These are phyloP conservation scores for Dendroctonus ponderosae DNA, from an alignment of 1,140 invertebrate genomes.

Conservation along the genomic window DNA sequence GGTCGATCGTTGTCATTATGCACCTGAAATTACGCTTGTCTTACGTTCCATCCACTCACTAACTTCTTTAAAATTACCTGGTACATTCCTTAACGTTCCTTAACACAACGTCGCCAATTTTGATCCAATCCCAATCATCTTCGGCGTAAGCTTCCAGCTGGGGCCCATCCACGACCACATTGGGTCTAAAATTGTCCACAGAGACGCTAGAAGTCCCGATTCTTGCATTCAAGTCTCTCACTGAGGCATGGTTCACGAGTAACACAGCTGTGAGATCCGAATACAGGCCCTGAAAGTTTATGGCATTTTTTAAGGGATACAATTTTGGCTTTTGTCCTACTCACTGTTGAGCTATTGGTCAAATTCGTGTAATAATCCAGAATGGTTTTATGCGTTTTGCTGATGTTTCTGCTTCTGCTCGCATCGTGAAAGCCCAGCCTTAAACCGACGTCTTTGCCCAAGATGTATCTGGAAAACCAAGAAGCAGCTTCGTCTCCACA, in stretches of 20 bases:
- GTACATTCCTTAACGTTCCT: conserved; percentile 65
- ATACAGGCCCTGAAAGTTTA: conserved; percentile 40
- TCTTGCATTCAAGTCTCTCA: conserved; percentile 62
- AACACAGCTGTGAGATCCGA: conserved; percentile 44
- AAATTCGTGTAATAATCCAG: conserved; percentile 41
- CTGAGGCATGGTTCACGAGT: conserved; percentile 62
- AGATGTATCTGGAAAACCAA: conserved; percentile 61
- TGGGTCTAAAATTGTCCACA: conserved; percentile 63
- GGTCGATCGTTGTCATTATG: conserved; percentile 60
- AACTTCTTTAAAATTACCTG: conserved; percentile 7
- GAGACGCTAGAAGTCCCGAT: conserved; percentile 56
- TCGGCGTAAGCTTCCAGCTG: conserved; percentile 60
- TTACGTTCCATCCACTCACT: neutral
- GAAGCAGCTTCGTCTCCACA: conserved; percentile 62
- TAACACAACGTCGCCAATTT: conserved; percentile 62
- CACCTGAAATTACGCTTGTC: conserved; percentile 50
- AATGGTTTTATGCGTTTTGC: conserved; percentile 36
- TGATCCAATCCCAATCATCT: conserved; percentile 69
- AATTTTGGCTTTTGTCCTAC: conserved; percentile 2
- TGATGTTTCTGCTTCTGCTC: conserved; percentile 37
- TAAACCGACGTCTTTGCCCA: conserved; percentile 57
- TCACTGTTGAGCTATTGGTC: conserved; percentile 37
- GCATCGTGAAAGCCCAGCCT: conserved; percentile 61
- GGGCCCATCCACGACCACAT: conserved; percentile 64
- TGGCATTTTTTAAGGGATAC: neutral